Percentiles rank a stretch among this genome's conserved stretches.
Evolutionary conservation across 2,113 vertebrate species (phyloP).

Genomic region (Cacatua alba): DNA sequence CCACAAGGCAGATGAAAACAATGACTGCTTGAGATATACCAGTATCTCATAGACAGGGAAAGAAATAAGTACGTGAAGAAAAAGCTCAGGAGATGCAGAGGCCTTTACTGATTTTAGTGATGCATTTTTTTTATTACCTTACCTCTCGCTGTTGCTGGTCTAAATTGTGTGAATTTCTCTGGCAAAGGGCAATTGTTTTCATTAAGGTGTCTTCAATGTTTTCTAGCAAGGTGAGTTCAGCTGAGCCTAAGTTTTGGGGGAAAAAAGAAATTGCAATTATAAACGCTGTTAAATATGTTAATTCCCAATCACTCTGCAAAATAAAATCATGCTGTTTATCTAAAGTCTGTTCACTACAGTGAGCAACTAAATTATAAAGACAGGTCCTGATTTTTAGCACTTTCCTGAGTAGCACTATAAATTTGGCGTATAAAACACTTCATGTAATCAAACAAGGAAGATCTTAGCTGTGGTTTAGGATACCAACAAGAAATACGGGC

Average conservation of each 20-base stretch:
- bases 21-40: background rate
- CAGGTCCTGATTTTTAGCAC: background rate
- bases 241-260: constrained; percentile 8
- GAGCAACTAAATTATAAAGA: background rate
- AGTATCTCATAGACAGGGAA: background rate
- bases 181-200: constrained; percentile 88
- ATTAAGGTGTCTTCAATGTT: constrained; percentile 79
- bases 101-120: background rate
- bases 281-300: background rate
- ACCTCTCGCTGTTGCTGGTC: constrained; percentile 92
- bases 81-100: background rate
- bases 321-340: background rate
- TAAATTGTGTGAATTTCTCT: constrained; percentile 87
- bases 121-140: background rate
- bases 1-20: background rate
- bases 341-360: background rate
- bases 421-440: background rate
- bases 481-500: background rate
- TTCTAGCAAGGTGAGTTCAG: constrained; percentile 61
- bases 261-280: background rate
- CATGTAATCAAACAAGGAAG: background rate
- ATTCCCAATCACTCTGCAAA: background rate
- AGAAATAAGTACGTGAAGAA: background rate
- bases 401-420: background rate
- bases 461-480: background rate